A percentile compares a stretch with the other conserved stretches of the same genome.
These are phyloP conservation scores for Spinus pinus DNA, from an alignment of 2,797 vertebrate genomes.

Conservation along the genomic window DNA sequence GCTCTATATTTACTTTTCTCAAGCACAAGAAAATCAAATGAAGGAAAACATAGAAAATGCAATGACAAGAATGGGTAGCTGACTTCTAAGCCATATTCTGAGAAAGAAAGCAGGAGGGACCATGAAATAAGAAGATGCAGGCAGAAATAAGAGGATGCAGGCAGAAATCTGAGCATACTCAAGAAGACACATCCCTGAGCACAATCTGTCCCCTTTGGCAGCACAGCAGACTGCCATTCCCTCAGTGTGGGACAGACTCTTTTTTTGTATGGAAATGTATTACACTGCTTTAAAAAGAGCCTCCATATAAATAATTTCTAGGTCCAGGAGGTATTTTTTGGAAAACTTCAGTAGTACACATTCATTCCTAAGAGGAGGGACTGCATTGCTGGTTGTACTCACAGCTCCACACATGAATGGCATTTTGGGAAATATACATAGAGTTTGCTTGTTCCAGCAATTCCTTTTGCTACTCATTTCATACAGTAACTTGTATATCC, in stretches of 20 bases:
- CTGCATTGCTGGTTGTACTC: background rate
- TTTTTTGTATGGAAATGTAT: background rate
- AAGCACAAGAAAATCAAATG: background rate
- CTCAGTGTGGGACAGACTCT: background rate
- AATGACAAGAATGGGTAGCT: background rate
- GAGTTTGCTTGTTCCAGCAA: background rate
- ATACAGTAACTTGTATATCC: background rate
- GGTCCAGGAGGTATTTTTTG: background rate
- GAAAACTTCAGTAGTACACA: background rate
- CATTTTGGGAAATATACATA: background rate
- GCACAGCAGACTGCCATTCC: background rate
- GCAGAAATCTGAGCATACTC: background rate
- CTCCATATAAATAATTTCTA: background rate
- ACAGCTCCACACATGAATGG: background rate
- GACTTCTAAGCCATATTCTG: background rate
- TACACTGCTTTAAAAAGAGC: background rate
- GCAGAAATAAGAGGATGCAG: background rate
- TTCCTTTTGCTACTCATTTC: background rate
- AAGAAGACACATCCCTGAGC: background rate
- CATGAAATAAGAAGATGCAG: background rate
- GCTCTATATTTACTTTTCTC: background rate
- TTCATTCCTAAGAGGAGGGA: background rate
- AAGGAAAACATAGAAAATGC: background rate
- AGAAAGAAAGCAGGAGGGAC: background rate
- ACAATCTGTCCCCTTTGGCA: background rate